phyloP scores from a whole-genome alignment of 2,888 invertebrate species.

The Tortrix viridana region DNA sequence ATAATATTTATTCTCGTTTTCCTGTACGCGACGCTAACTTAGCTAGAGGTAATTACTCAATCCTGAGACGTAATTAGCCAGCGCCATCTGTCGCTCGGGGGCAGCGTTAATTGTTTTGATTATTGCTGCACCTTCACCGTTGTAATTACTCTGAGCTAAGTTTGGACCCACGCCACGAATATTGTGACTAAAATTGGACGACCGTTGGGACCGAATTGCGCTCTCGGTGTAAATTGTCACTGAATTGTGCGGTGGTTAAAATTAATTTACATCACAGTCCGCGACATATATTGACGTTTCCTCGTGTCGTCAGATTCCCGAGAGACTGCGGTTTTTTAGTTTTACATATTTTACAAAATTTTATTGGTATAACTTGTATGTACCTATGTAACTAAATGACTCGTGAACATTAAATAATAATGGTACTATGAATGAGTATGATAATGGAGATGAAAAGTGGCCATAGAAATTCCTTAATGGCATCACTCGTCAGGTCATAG shows the following conservation, averaged over 20 bases:
- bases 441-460: too few relatives aligned
- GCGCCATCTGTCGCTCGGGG: conserved; percentile 25
- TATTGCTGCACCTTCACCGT: conserved; percentile 12
- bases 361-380: too few relatives aligned
- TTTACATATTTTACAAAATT: too few relatives aligned
- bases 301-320: too few relatives aligned
- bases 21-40: not conserved
- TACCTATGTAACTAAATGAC: too few relatives aligned
- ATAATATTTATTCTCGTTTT: not conserved
- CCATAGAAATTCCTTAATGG: too few relatives aligned
- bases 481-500: too few relatives aligned
- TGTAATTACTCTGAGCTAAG: conserved; percentile 12
- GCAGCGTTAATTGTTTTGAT: conserved; percentile 20
- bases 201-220: conserved; percentile 14
- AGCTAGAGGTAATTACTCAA: conserved; percentile 19
- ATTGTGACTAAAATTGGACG: conserved; percentile 18
- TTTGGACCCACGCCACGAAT: conserved; percentile 13
- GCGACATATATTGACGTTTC: too few relatives aligned
- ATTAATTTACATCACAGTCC: not conserved
- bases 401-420: too few relatives aligned
- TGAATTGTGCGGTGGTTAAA: not conserved
- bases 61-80: conserved; percentile 14
- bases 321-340: too few relatives aligned
- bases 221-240: conserved; percentile 3
- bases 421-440: too few relatives aligned